Percentiles rank a stretch among this genome's conserved stretches.
Conservation (phyloP, 2,888 invertebrate genomes). For the Quadriops clusia region DNA sequence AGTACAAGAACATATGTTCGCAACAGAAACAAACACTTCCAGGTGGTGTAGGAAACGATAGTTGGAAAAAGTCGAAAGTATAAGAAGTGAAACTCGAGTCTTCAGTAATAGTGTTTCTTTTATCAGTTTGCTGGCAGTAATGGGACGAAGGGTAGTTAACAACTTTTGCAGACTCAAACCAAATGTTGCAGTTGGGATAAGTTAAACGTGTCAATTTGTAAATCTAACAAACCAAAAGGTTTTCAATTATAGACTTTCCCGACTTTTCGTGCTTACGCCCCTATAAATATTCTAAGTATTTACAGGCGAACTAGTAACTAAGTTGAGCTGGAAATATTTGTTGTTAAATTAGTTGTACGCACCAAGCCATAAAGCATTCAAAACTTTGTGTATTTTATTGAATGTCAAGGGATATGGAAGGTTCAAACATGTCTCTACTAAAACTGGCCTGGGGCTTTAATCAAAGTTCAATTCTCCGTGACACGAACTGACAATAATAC, state of each 20-base stretch:
- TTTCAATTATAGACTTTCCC: slow-evolving; percentile 29
- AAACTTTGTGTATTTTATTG: no score
- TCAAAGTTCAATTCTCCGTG: slow-evolving; percentile 32
- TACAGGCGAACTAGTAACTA: slow-evolving; percentile 1
- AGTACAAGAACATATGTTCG: slow-evolving; percentile 11
- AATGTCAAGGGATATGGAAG: slow-evolving; percentile 26
- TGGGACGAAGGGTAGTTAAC: slow-evolving; percentile 27
- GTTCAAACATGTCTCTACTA: slow-evolving; percentile 23
- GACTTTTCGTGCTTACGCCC: slow-evolving; percentile 14
- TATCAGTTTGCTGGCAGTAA: slow-evolving; percentile 25
- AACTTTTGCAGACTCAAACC: slow-evolving; percentile 21
- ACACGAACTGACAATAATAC: slow-evolving; percentile 31
- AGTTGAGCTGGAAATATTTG: slow-evolving; percentile 1
- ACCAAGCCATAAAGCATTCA: not conserved
- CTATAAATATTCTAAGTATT: no score
- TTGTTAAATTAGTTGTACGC: slow-evolving; percentile 1
- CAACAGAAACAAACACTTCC: slow-evolving; percentile 13
- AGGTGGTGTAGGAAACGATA: slow-evolving; percentile 13
- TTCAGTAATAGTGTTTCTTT: slow-evolving; percentile 16
- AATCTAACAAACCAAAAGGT: slow-evolving; percentile 32
- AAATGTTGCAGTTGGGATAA: slow-evolving; percentile 21
- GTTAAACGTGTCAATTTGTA: slow-evolving; percentile 31
- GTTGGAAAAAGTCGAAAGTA: slow-evolving; percentile 14
- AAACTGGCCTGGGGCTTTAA: slow-evolving; percentile 26
- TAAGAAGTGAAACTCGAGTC: slow-evolving; percentile 16